Conservation (phyloP, 2,113 vertebrate species). For the Oriolus oriolus region DNA sequence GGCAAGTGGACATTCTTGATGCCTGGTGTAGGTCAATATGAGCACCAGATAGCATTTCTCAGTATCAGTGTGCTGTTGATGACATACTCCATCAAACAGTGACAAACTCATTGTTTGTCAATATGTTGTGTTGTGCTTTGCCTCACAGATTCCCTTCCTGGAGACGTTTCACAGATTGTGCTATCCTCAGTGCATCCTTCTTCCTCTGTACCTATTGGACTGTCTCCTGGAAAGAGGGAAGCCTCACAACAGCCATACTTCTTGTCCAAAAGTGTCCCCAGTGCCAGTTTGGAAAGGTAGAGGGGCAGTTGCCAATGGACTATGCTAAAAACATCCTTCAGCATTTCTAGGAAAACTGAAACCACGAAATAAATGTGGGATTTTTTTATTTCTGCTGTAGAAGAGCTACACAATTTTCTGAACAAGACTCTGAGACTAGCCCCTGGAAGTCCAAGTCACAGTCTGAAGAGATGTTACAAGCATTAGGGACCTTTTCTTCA, state of each 20-base stretch:
- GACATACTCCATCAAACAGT: not conserved
- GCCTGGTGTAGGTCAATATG: not conserved
- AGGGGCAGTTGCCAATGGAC: not conserved
- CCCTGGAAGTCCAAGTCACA: constrained; percentile 70
- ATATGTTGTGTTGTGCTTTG: not conserved
- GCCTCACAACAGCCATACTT: constrained; percentile 11
- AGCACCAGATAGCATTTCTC: not conserved
- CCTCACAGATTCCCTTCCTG: constrained; percentile 80
- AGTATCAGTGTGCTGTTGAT: not conserved
- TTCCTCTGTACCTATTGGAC: constrained; percentile 72
- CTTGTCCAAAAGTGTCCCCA: constrained; percentile 76
- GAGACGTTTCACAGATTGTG: constrained; percentile 69
- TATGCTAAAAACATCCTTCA: not conserved
- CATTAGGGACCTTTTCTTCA: constrained; percentile 78
- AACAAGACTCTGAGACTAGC: constrained; percentile 74
- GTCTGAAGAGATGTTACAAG: constrained; percentile 81
- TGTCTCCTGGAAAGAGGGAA: constrained; percentile 74
- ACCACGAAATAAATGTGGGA: not conserved
- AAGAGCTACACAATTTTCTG: constrained; percentile 61
- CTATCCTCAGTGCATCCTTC: constrained; percentile 54
- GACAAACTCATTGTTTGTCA: not conserved
- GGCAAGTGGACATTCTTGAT: not conserved
- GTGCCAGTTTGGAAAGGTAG: constrained; percentile 79
- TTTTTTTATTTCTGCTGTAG: constrained; percentile 20
- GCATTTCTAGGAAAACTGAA: not conserved